Percentiles rank a stretch among this genome's conserved stretches.
Evolutionary conservation across 2,888 invertebrate genomes (phyloP).

Genomic region (Clusia tigrina): DNA sequence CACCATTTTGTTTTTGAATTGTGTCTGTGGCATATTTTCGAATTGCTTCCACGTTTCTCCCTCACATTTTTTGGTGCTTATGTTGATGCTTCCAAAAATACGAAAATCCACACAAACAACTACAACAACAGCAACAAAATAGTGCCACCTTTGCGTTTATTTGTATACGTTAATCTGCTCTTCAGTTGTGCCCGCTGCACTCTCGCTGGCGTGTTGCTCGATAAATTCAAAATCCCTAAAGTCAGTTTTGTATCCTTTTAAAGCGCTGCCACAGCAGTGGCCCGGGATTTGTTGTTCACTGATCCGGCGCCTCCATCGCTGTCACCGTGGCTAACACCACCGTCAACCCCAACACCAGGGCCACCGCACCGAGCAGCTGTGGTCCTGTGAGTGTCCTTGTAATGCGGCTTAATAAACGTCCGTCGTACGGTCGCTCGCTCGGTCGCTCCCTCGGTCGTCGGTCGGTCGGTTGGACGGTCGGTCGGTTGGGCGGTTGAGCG

Average conservation of each 20-base stretch:
- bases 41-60: neutral
- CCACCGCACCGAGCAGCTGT: conserved; percentile 3
- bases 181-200: too few relatives aligned
- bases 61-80: neutral
- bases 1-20: neutral
- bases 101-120: neutral
- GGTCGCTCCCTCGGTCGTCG: neutral
- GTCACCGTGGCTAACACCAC: neutral
- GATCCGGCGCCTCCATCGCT: neutral
- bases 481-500: neutral
- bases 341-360: neutral
- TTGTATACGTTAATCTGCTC: too few relatives aligned
- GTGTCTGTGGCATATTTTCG: neutral
- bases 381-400: conserved; percentile 24
- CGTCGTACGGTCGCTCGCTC: conserved; percentile 8
- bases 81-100: neutral
- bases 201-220: conserved; percentile 14
- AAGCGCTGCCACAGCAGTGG: conserved; percentile 16
- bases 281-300: conserved; percentile 19
- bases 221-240: conserved; percentile 17
- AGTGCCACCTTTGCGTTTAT: neutral
- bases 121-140: neutral
- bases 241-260: conserved; percentile 22
- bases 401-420: conserved; percentile 28
- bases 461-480: neutral